Evolutionary conservation across 2,888 invertebrate genomes (phyloP).

Genomic region (Apodemia mormo): DNA sequence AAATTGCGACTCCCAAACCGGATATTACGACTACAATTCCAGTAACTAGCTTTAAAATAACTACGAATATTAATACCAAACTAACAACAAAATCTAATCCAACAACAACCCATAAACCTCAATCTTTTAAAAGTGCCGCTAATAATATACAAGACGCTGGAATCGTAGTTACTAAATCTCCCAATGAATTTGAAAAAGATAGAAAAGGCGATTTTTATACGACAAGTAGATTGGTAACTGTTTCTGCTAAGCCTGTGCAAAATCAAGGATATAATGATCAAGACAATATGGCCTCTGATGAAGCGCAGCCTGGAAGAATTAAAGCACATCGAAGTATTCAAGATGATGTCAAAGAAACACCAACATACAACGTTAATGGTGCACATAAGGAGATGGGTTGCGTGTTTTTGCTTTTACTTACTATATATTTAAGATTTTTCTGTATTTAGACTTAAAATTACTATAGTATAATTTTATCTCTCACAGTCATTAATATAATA

Average conservation of each 20-base stretch:
- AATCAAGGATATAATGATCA: constrained; percentile 50
- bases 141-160: background rate
- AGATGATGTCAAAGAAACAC: constrained; percentile 40
- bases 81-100: constrained; percentile 26
- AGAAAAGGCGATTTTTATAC: constrained; percentile 49
- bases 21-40: constrained; percentile 27
- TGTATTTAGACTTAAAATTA: constrained; percentile 24
- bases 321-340: constrained; percentile 61
- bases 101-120: constrained; percentile 25
- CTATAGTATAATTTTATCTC: constrained; percentile 39
- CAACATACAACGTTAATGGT: constrained; percentile 40
- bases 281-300: constrained; percentile 66
- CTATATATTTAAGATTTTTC: constrained; percentile 49
- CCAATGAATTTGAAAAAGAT: constrained; percentile 34
- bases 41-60: constrained; percentile 23
- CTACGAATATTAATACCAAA: constrained; percentile 30
- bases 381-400: constrained; percentile 45
- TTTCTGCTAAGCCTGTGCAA: constrained; percentile 66
- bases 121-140: background rate
- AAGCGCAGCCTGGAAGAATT: constrained; percentile 64
- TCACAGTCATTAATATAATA: constrained; percentile 73
- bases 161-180: constrained; percentile 29
- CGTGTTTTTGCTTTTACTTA: constrained; percentile 43
- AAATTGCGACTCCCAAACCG: constrained; percentile 22
- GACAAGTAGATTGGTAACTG: constrained; percentile 65